A percentile compares a stretch with the other conserved stretches of the same genome.
phyloP scores from a whole-genome alignment of 64 coral and sea anemone species.

The Catalaphyllia jardinei region DNA sequence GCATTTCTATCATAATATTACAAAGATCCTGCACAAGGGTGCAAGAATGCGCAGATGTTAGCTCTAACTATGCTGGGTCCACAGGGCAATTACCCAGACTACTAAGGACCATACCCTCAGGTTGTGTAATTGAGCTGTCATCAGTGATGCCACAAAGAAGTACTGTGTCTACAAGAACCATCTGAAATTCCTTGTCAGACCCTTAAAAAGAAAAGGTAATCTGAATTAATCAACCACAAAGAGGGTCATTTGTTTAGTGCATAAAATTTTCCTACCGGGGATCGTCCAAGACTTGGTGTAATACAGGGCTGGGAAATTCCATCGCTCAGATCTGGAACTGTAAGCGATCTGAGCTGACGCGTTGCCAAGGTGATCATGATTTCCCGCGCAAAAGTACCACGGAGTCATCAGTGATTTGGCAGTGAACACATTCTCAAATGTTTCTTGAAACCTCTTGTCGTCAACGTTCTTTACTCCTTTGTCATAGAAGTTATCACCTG shows the following conservation, averaged over 20 bases:
- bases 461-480: slow-evolving; percentile 82
- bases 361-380: slow-evolving; percentile 94
- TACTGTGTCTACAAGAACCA: slow-evolving; percentile 93
- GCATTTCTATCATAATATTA: no score
- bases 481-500: slow-evolving; percentile 95
- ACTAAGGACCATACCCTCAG: slow-evolving; percentile 48
- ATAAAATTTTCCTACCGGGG: slow-evolving; percentile 39
- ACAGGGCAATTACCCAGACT: background rate
- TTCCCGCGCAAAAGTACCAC: slow-evolving; percentile 94
- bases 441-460: slow-evolving; percentile 92
- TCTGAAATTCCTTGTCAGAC: slow-evolving; percentile 47
- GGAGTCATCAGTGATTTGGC: slow-evolving; percentile 71
- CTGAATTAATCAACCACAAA: background rate
- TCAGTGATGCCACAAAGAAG: slow-evolving; percentile 78
- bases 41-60: no score
- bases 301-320: slow-evolving; percentile 93
- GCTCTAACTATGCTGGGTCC: background rate
- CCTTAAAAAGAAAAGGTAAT: slow-evolving; percentile 22
- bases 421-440: slow-evolving; percentile 88
- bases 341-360: slow-evolving; percentile 92
- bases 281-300: slow-evolving; percentile 81
- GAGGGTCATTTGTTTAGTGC: no score
- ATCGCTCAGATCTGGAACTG: slow-evolving; percentile 73
- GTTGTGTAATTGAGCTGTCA: slow-evolving; percentile 50
- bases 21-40: no score